Evolutionary conservation across 1,140 invertebrate species (phyloP), one percentile per base, ranked within the genome.

Genomic region (Penaeus indicus): DNA sequence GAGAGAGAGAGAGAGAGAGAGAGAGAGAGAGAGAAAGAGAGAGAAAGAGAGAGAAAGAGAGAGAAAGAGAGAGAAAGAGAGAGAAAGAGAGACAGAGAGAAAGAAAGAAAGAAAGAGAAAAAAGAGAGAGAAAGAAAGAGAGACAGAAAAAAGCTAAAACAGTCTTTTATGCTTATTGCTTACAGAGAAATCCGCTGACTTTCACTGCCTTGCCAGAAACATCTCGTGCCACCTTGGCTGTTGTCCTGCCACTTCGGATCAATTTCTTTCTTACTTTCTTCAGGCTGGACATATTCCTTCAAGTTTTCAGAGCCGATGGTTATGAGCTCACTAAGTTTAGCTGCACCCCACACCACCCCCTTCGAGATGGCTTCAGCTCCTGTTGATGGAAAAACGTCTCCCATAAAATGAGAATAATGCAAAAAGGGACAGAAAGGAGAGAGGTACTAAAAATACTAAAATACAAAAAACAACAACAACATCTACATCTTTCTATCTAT

Each of bases 281-380:
- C 93, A 22, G 94, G 94, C 3, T 91, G 91, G 69, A 96, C 92
- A 89, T 93, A 94, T 2, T 94, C 93, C 27, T 95, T 94, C 10
- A 96, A 91, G 90, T 94, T 95, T 1, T 94, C 94, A 7, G 95
- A 95, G 10, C 94, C 94, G 83, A 92, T 93, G 79, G 94, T 94
- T 86, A 96, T 93, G 16, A 95, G 92, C 47, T 94, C 93, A 21
- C 95, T 94, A 2, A 95, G 94, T 91, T 95, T 95, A 91, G 95
- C 94, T 11, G 95, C 95, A 19, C 95, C 95, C 91, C 94, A 95
- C 7, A 95, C 93, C 25, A 96, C 91, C 84, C 95, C 95, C 90
- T 94, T 94, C 0, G 95, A 94, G 75, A 96, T 92, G 91, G 94
- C 94, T 91, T 94, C 94, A 47, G 95, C 95, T 90, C 95, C 95